phyloP scores from a whole-genome alignment of 1,140 invertebrate genomes.

The Sipha flava region DNA sequence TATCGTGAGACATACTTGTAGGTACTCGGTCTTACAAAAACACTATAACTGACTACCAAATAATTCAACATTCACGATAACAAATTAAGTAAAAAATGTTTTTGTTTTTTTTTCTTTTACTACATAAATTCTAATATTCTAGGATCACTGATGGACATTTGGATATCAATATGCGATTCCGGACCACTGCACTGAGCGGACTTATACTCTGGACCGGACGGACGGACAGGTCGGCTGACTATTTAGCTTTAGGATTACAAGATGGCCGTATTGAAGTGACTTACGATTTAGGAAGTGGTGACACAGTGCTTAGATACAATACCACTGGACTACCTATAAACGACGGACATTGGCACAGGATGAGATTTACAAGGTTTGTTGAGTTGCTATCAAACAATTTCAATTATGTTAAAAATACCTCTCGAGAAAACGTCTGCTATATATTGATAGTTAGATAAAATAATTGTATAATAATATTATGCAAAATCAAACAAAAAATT shows the following conservation, averaged over 20 bases:
- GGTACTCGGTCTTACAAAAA: too few species aligned
- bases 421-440: too few species aligned
- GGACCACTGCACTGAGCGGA: slow-evolving; percentile 57
- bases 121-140: slow-evolving; percentile 35
- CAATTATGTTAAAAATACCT: too few species aligned
- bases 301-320: slow-evolving; percentile 73
- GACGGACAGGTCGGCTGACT: slow-evolving; percentile 54
- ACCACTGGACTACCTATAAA: slow-evolving; percentile 62
- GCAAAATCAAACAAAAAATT: too few species aligned
- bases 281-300: slow-evolving; percentile 68
- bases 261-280: slow-evolving; percentile 61
- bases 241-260: slow-evolving; percentile 73
- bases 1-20: too few species aligned
- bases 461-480: too few species aligned
- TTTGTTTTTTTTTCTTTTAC: background rate
- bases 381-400: background rate
- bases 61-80: too few species aligned
- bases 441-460: too few species aligned
- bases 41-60: too few species aligned
- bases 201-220: slow-evolving; percentile 85
- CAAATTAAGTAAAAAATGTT: too few species aligned
- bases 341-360: slow-evolving; percentile 85
- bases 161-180: slow-evolving; percentile 72
- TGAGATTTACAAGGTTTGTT: slow-evolving; percentile 72
- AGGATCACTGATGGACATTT: slow-evolving; percentile 69